These are phyloP conservation scores for Pasiphila rectangulata DNA, from an alignment of 2,888 invertebrate species.

Conservation along the genomic window DNA sequence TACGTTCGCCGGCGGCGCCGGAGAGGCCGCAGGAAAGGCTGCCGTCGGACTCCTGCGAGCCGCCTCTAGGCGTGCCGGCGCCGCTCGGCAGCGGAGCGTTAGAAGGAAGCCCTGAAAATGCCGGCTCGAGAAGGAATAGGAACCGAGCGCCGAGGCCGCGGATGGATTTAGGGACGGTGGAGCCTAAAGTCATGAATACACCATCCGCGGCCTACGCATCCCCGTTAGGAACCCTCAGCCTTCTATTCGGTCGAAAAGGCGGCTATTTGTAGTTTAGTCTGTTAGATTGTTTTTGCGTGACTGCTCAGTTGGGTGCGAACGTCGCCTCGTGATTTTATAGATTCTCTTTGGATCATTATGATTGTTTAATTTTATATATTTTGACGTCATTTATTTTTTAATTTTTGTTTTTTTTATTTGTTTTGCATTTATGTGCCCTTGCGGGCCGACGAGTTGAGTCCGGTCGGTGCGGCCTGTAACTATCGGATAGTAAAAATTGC, in stretches of 20 bases:
- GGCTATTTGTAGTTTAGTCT: slow-evolving; percentile 81
- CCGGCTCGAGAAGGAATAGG: slow-evolving; percentile 46
- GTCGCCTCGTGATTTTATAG: slow-evolving; percentile 31
- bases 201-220: slow-evolving; percentile 48
- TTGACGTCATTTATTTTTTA: slow-evolving; percentile 44
- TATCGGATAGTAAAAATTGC: slow-evolving; percentile 26
- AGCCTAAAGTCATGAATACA: slow-evolving; percentile 24
- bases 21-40: slow-evolving; percentile 41
- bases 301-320: slow-evolving; percentile 14
- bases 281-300: slow-evolving; percentile 3
- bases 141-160: slow-evolving; percentile 67
- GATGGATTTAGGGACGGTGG: slow-evolving; percentile 55
- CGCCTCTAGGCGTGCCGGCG: slow-evolving; percentile 81
- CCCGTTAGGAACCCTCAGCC: slow-evolving; percentile 87
- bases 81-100: slow-evolving; percentile 82
- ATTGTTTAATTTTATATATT: slow-evolving; percentile 38
- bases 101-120: slow-evolving; percentile 40
- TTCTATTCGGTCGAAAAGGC: slow-evolving; percentile 92
- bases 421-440: slow-evolving; percentile 64
- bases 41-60: slow-evolving; percentile 51
- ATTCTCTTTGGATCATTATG: slow-evolving; percentile 22
- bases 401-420: slow-evolving; percentile 49
- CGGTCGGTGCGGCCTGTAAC: slow-evolving; percentile 22
- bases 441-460: slow-evolving; percentile 25
- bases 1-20: slow-evolving; percentile 69